Base-by-base conservation (phyloP, 2,113 vertebrate species). In the Tenebrosternarchus preto region DNA sequence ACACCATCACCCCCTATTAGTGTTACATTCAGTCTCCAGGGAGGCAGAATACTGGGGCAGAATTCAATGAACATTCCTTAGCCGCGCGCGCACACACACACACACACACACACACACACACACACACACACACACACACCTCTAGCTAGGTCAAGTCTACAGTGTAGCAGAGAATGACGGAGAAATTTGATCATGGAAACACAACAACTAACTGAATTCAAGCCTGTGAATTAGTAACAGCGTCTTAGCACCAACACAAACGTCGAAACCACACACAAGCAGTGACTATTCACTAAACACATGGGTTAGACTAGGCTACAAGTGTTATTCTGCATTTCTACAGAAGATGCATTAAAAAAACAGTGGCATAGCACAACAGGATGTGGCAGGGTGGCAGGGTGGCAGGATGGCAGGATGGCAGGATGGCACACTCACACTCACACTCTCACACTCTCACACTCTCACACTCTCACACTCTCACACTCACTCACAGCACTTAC, bases 401-500 rank as follows among this genome's bases (percentile, higher is more conserved):
- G 33, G 6, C 33, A 6, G 3, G 33, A n/a, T 6, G 6, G 33
- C 33, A 36, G 33, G 33, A 36, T 4, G 33, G 6, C 33, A 6
- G 3, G 33, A n/a, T 6, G 6, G 33, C 33, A 36, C 33, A 36
- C 33, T n/a, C 2, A 36, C 63, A 25, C 80, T 59, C 3, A 85
- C 77, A 81, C 71, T 85, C 50, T 81, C 83, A 87, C 76, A 84
- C 33, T 4, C 33, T 2, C 33, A 36, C 6, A 6, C 33, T 36
- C 3, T 4, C 33, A 36, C 33, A 36, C n/a, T n/a, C n/a, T n/a
- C n/a, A n/a, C n/a, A n/a, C n/a, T n/a, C n/a, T n/a, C 39, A 43
- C 78, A 43, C 39, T 8, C 73, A 89, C 24, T 87, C 53, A 20
- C 69, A 72, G 55, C 85, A 98, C 97, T 98, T 95, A 99, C 97